phyloP scores from a whole-genome alignment of 2,113 vertebrate species.

The Pholis gunnellus region DNA sequence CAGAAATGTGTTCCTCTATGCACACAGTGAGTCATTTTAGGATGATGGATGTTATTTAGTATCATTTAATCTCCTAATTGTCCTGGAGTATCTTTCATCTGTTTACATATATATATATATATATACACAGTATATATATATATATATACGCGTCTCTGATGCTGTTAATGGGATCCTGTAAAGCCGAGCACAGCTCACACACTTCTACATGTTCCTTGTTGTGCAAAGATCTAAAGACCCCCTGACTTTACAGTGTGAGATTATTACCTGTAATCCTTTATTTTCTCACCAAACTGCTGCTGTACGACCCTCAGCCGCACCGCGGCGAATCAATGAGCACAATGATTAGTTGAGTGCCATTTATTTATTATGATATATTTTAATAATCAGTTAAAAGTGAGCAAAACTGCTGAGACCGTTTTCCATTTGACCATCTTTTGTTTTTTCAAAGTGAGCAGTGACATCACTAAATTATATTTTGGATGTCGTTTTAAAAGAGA shows the following conservation, averaged over 20 bases:
- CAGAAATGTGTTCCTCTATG: neutral
- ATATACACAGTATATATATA: too few relatives aligned
- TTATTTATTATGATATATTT: neutral
- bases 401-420: neutral
- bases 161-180: neutral
- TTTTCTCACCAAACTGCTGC: neutral
- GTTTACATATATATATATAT: too few relatives aligned
- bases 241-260: neutral
- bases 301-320: fast-evolving
- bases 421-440: neutral
- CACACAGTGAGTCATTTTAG: neutral
- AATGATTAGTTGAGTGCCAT: neutral
- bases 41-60: neutral
- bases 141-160: too few relatives aligned
- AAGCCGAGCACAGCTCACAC: neutral
- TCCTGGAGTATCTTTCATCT: too few relatives aligned
- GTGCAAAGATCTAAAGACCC: neutral
- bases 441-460: neutral
- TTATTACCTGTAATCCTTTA: conserved; percentile 17
- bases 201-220: neutral
- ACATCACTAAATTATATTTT: neutral
- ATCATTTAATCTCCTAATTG: too few relatives aligned
- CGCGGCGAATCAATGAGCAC: neutral
- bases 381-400: neutral
- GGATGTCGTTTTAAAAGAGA: neutral